Evolutionary conservation across 2,797 vertebrate genomes (phyloP).

Genomic region (Pristis pectinata): DNA sequence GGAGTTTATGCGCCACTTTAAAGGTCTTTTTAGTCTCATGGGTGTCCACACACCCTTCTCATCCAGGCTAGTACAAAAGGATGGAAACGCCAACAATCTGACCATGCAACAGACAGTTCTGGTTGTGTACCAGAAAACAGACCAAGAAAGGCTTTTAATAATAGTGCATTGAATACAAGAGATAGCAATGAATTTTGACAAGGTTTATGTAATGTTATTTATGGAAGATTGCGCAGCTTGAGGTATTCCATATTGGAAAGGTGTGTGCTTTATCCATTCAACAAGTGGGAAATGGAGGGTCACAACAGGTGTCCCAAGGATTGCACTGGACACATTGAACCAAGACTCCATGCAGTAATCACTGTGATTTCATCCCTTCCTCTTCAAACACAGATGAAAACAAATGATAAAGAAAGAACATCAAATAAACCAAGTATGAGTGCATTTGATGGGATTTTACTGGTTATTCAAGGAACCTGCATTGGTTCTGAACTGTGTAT

Average conservation of each 20-base stretch:
- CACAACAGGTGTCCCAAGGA: neutral
- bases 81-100: too few species aligned
- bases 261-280: neutral
- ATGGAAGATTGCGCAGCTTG: neutral
- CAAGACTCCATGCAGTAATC: neutral
- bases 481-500: too few species aligned
- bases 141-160: neutral
- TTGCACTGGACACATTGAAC: neutral
- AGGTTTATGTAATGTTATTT: neutral
- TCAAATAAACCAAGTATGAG: neutral
- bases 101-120: too few species aligned
- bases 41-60: too few species aligned
- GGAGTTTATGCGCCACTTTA: too few species aligned
- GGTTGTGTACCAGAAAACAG: too few species aligned
- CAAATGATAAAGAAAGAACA: neutral
- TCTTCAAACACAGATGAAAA: neutral
- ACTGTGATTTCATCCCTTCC: neutral
- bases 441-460: neutral
- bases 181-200: neutral
- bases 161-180: neutral
- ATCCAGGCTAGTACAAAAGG: too few species aligned
- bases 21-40: too few species aligned
- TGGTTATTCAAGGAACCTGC: neutral
- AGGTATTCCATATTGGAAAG: neutral
- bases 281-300: neutral